These are phyloP conservation scores for Agonopterix heracliana DNA, from an alignment of 2,888 invertebrate species.

Conservation along the genomic window DNA sequence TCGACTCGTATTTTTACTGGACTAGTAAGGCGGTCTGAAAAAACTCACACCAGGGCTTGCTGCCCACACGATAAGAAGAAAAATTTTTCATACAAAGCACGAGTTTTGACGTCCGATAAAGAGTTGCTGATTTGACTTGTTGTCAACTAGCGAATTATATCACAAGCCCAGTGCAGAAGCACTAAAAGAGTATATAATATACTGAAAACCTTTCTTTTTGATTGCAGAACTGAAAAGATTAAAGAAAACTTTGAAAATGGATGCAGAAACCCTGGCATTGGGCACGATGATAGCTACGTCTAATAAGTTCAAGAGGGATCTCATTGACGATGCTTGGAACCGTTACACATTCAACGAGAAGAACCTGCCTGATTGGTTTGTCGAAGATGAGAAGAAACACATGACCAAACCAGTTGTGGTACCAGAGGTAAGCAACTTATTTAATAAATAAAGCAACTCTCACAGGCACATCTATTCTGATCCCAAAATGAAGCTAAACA, in stretches of 20 bases:
- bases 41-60: too few species aligned
- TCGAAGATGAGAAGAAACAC: slow-evolving; percentile 93
- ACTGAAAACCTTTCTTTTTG: background rate
- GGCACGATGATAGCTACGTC: slow-evolving; percentile 94
- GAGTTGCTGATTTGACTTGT: too few species aligned
- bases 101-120: too few species aligned
- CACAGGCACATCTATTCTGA: background rate
- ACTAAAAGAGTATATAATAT: too few species aligned
- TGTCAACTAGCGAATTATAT: too few species aligned
- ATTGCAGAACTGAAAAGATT: slow-evolving; percentile 62
- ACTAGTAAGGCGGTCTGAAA: too few species aligned
- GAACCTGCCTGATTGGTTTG: slow-evolving; percentile 96
- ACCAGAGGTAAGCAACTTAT: slow-evolving; percentile 77
- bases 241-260: slow-evolving; percentile 82
- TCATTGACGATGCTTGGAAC: slow-evolving; percentile 94
- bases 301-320: slow-evolving; percentile 91
- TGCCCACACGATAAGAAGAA: too few species aligned
- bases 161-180: too few species aligned
- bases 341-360: slow-evolving; percentile 94
- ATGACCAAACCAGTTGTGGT: slow-evolving; percentile 90
- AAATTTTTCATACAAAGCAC: too few species aligned
- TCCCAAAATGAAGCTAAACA: background rate
- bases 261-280: slow-evolving; percentile 92
- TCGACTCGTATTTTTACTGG: too few species aligned
- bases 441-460: background rate